A percentile compares a stretch with the other conserved stretches of the same genome.
phyloP scores from a whole-genome alignment of 2,888 invertebrate species.

The Cynaeus angustus region DNA sequence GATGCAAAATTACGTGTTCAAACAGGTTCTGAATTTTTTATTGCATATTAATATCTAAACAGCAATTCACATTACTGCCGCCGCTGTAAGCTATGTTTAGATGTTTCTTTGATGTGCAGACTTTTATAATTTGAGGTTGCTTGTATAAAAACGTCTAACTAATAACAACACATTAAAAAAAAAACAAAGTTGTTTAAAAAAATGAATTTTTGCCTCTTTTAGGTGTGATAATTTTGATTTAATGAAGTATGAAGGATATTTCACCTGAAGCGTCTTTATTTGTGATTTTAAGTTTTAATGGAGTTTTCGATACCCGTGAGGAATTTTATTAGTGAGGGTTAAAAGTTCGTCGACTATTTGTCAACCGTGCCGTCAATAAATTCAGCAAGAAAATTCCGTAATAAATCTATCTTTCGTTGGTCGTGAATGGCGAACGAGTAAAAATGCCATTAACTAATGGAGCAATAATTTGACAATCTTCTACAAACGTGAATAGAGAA shows the following conservation, averaged over 20 bases:
- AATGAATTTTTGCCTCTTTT: too few relatives aligned
- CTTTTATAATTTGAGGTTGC: too few relatives aligned
- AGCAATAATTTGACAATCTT: neutral
- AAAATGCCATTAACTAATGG: constrained; percentile 20
- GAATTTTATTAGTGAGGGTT: constrained; percentile 29
- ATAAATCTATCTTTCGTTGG: constrained; percentile 30
- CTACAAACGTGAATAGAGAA: neutral
- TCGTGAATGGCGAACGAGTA: neutral
- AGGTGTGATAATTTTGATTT: too few relatives aligned
- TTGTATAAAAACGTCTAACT: too few relatives aligned
- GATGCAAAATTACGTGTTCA: too few relatives aligned
- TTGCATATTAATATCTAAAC: too few relatives aligned
- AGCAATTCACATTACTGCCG: too few relatives aligned
- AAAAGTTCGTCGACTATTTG: constrained; percentile 34
- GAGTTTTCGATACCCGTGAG: constrained; percentile 27
- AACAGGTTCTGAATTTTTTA: too few relatives aligned
- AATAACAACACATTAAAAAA: too few relatives aligned
- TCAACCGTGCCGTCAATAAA: constrained; percentile 30
- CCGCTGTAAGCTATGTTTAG: too few relatives aligned
- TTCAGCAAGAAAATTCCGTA: constrained; percentile 17
- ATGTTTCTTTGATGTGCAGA: too few relatives aligned
- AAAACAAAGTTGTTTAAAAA: too few relatives aligned
- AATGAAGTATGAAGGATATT: neutral
- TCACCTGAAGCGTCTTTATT: neutral
- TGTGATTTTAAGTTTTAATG: constrained; percentile 36